Evolutionary conservation across 2,797 vertebrate species (phyloP).

Genomic region (Hyperoplus immaculatus): DNA sequence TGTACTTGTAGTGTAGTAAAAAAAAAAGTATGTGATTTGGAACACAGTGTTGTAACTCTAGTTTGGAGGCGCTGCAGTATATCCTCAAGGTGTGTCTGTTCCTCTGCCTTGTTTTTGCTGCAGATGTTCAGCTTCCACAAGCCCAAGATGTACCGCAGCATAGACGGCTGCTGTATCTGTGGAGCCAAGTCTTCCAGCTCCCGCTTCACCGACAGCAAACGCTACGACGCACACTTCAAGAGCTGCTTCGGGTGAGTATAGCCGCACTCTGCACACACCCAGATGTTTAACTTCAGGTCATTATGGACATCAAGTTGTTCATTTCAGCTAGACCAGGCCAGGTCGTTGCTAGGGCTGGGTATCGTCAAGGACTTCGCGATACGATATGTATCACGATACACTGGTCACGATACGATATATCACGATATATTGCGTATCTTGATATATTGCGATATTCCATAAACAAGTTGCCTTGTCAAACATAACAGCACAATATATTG

Average conservation of each 20-base stretch:
- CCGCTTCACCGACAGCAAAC: conserved; percentile 93
- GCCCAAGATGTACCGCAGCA: conserved; percentile 95
- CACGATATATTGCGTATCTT: too few relatives aligned
- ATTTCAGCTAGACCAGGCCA: too few relatives aligned
- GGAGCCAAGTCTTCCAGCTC: conserved; percentile 95
- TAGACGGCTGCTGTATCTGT: conserved; percentile 95
- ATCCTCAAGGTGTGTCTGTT: not conserved
- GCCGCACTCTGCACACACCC: not conserved
- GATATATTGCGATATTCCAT: too few relatives aligned
- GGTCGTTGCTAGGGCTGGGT: too few relatives aligned
- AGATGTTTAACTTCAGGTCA: not conserved
- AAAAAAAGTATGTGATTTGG: too few relatives aligned
- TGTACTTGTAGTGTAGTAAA: too few relatives aligned
- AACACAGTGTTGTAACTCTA: not conserved
- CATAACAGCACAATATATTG: too few relatives aligned
- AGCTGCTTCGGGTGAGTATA: conserved; percentile 77
- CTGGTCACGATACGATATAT: too few relatives aligned
- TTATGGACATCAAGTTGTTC: not conserved
- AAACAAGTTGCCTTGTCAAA: too few relatives aligned
- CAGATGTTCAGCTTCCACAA: conserved; percentile 97
- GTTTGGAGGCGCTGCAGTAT: not conserved
- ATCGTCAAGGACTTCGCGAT: too few relatives aligned
- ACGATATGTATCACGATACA: too few relatives aligned
- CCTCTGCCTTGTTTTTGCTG: conserved; percentile 1
- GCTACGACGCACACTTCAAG: conserved; percentile 88